These are phyloP conservation scores for Erynnis tages DNA, from an alignment of 2,888 invertebrate species.

Conservation along the genomic window DNA sequence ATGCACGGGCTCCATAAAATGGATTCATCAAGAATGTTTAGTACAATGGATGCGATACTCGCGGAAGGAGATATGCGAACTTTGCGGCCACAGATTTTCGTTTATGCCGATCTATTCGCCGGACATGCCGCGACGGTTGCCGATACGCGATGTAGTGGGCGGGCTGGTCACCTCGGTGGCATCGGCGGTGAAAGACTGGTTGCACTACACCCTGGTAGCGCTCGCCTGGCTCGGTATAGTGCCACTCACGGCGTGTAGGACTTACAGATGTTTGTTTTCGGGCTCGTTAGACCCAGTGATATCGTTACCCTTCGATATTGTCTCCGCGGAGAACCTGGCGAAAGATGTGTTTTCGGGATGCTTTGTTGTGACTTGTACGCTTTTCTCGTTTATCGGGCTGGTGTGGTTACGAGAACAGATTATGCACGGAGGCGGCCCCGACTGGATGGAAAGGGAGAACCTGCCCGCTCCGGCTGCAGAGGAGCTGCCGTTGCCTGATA, in stretches of 20 bases:
- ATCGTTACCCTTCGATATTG: slow-evolving; percentile 94
- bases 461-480: slow-evolving; percentile 74
- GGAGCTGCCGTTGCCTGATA: slow-evolving; percentile 68
- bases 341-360: slow-evolving; percentile 98
- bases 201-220: slow-evolving; percentile 98
- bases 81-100: slow-evolving; percentile 98
- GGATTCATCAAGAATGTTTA: slow-evolving; percentile 99
- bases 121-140: slow-evolving; percentile 99
- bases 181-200: slow-evolving; percentile 97
- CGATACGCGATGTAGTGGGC: slow-evolving; percentile 94
- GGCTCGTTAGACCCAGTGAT: slow-evolving; percentile 93
- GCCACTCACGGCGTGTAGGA: slow-evolving; percentile 97
- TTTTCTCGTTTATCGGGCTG: slow-evolving; percentile 97
- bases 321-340: slow-evolving; percentile 95
- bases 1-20: slow-evolving; percentile 99
- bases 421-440: slow-evolving; percentile 97
- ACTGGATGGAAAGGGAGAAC: slow-evolving; percentile 93
- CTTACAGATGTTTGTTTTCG: slow-evolving; percentile 95
- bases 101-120: slow-evolving; percentile 99
- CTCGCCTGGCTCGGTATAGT: slow-evolving; percentile 98
- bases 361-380: slow-evolving; percentile 97
- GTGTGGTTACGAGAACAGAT: slow-evolving; percentile 99
- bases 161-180: slow-evolving; percentile 94
- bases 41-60: slow-evolving; percentile 99
- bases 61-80: slow-evolving; percentile 98